phyloP scores from a whole-genome alignment of 2,113 vertebrate genomes.

The Apodemus sylvaticus region DNA sequence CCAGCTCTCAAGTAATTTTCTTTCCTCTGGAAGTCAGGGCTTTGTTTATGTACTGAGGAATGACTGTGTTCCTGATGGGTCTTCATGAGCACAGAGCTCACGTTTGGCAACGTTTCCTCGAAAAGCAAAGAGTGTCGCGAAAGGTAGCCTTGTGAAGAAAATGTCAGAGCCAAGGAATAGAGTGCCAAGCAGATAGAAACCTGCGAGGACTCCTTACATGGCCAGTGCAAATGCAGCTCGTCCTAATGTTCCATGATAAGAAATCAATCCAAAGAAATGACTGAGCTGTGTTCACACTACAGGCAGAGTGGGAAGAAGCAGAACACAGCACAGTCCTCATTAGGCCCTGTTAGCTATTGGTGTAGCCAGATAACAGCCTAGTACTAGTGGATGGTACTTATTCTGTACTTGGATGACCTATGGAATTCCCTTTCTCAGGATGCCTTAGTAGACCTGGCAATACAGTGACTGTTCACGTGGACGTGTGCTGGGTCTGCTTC shows the following conservation, averaged over 20 bases:
- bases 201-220: conserved; percentile 73
- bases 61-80: conserved; percentile 78
- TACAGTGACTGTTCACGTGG: not conserved
- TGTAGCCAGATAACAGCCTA: conserved; percentile 83
- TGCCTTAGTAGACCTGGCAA: conserved; percentile 71
- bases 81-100: conserved; percentile 81
- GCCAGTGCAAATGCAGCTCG: conserved; percentile 75
- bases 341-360: conserved; percentile 80
- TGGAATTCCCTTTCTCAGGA: conserved; percentile 68
- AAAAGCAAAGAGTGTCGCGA: conserved; percentile 89
- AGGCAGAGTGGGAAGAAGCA: conserved; percentile 76
- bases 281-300: conserved; percentile 77
- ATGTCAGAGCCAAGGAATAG: conserved; percentile 80
- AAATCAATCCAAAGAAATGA: conserved; percentile 81
- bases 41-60: conserved; percentile 85
- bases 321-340: conserved; percentile 82
- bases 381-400: conserved; percentile 72
- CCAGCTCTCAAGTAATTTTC: conserved; percentile 83
- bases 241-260: conserved; percentile 77
- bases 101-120: conserved; percentile 85
- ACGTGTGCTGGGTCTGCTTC: conserved; percentile 61
- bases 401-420: conserved; percentile 64
- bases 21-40: conserved; percentile 89
- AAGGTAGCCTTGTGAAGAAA: conserved; percentile 82
- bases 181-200: conserved; percentile 80